Conservation (phyloP, 2,797 vertebrate genomes). For the Phyllotis vaccarum region DNA sequence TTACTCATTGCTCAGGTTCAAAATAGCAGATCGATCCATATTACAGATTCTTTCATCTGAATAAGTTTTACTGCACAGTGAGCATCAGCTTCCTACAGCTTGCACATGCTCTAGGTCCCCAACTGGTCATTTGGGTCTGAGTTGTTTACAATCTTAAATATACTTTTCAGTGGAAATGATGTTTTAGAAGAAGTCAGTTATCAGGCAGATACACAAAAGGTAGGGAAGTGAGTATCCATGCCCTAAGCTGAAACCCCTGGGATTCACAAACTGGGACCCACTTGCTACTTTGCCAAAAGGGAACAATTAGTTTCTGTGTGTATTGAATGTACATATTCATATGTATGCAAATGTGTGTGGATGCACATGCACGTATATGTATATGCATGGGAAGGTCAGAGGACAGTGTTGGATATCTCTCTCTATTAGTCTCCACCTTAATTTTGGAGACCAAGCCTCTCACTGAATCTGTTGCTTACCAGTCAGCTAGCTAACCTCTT, state of each 20-base stretch:
- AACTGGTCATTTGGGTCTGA: constrained; percentile 18
- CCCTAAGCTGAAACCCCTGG: neutral
- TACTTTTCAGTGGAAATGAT: neutral
- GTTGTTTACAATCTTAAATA: constrained; percentile 39
- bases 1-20: constrained; percentile 5
- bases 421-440: neutral
- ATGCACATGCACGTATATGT: neutral
- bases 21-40: neutral
- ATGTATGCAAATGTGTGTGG: neutral
- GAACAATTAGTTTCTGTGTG: neutral
- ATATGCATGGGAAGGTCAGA: neutral
- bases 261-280: neutral
- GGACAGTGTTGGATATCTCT: neutral
- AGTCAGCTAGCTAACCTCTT: neutral
- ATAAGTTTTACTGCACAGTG: neutral
- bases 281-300: neutral
- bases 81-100: neutral
- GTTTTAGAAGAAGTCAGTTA: neutral
- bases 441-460: neutral
- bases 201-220: neutral
- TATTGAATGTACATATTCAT: neutral
- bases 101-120: neutral
- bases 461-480: neutral
- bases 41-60: constrained; percentile 24
- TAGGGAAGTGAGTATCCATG: neutral